A percentile compares a stretch with the other conserved stretches of the same genome.
Evolutionary conservation across 2,113 vertebrate species (phyloP).

Genomic region (Hyaena hyaena): DNA sequence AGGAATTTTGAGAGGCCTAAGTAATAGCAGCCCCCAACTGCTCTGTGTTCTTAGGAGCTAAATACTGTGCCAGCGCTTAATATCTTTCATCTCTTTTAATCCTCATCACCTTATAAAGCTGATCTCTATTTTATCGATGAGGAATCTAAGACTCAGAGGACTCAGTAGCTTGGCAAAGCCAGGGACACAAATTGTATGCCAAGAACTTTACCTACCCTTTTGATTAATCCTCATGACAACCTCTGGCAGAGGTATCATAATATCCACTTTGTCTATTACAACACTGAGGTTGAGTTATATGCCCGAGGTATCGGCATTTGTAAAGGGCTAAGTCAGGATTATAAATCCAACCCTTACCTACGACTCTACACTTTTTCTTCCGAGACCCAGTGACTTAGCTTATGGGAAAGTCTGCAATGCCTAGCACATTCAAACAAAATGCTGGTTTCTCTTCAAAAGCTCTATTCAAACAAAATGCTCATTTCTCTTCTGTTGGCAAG

Average conservation of each 20-base stretch:
- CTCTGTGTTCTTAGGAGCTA: conserved; percentile 14
- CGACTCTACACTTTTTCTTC: neutral
- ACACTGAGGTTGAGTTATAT: neutral
- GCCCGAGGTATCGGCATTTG: neutral
- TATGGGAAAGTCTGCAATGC: neutral
- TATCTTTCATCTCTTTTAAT: neutral
- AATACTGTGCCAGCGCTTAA: neutral
- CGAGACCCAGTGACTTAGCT: neutral
- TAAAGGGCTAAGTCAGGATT: neutral
- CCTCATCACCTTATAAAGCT: neutral
- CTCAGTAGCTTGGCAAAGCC: neutral
- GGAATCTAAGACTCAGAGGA: neutral
- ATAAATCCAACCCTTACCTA: neutral
- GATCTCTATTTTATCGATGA: neutral
- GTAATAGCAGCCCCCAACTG: neutral
- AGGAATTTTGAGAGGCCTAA: neutral
- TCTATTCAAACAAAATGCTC: neutral
- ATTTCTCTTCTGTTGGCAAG: neutral
- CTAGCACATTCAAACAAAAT: neutral
- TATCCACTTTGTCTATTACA: neutral
- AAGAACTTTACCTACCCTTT: neutral
- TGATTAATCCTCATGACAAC: neutral
- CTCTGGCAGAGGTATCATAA: neutral
- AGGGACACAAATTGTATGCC: neutral
- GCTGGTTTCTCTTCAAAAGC: neutral